Evolutionary conservation across 2,113 vertebrate genomes (phyloP).

Genomic region (Neogobius melanostomus): DNA sequence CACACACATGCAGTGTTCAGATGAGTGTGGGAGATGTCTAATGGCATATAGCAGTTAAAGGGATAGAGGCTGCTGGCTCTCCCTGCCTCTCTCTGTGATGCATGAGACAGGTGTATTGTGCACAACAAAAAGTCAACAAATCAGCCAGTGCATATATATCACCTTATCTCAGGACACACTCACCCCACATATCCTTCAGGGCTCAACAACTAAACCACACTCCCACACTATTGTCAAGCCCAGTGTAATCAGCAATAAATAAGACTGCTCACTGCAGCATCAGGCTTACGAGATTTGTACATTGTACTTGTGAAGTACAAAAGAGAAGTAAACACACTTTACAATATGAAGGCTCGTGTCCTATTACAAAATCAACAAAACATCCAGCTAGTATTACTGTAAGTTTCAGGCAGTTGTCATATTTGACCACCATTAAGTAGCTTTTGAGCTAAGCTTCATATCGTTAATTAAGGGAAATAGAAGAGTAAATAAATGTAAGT

Average conservation of each 20-base stretch:
- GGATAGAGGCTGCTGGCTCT: conserved; percentile 42
- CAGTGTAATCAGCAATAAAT: conserved; percentile 46
- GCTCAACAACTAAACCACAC: conserved; percentile 9
- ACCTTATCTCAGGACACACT: conserved; percentile 57
- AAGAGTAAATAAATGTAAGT: too few relatives aligned
- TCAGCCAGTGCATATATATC: conserved; percentile 37
- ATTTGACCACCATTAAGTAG: neutral
- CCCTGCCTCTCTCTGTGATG: conserved; percentile 38
- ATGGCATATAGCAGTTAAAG: conserved; percentile 23
- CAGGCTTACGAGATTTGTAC: conserved; percentile 12
- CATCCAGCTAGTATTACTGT: neutral
- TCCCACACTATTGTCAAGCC: conserved; percentile 37
- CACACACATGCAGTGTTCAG: neutral
- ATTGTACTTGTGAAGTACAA: conserved; percentile 17
- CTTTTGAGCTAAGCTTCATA: neutral
- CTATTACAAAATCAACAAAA: neutral
- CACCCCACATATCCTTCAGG: conserved; percentile 22
- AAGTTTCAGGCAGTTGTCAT: neutral
- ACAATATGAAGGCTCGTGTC: neutral
- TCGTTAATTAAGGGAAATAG: too few relatives aligned
- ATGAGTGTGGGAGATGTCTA: conserved; percentile 28
- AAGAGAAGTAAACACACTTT: conserved; percentile 6
- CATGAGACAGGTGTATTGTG: conserved; percentile 58
- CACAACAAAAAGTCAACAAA: conserved; percentile 42
- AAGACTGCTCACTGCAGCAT: conserved; percentile 22